Conservation (phyloP, 2,797 vertebrate genomes). For the Peromyscus eremicus region DNA sequence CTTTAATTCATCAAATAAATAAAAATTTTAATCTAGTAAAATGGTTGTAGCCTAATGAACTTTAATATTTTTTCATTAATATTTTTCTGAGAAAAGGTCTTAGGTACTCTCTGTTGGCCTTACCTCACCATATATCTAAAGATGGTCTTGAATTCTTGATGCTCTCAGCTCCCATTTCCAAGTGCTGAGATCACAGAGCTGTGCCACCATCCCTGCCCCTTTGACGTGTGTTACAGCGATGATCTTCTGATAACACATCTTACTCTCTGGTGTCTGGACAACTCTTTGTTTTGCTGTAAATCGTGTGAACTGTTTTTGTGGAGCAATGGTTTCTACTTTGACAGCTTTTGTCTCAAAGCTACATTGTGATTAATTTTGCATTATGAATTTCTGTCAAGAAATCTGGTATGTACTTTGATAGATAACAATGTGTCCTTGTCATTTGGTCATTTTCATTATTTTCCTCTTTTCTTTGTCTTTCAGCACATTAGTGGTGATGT, state of each 20-base stretch:
- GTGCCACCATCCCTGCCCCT: neutral
- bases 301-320: neutral
- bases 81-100: neutral
- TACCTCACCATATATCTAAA: neutral
- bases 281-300: neutral
- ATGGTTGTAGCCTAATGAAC: neutral
- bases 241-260: neutral
- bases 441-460: neutral
- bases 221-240: neutral
- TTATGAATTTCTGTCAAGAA: neutral
- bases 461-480: neutral
- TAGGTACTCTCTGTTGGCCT: neutral
- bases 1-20: neutral
- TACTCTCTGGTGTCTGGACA: neutral
- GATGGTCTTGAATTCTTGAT: neutral
- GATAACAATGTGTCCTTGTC: neutral
- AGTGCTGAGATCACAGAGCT: neutral
- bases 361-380: neutral
- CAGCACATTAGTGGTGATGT: neutral
- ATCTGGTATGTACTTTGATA: neutral
- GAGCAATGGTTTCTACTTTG: constrained; percentile 2
- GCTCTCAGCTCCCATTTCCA: neutral
- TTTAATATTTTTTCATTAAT: neutral
- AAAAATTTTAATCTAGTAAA: neutral
- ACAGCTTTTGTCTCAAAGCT: neutral